Conservation (phyloP, 37 sponge, comb jelly and placozoan genomes). For the Aplysina aerophoba region DNA sequence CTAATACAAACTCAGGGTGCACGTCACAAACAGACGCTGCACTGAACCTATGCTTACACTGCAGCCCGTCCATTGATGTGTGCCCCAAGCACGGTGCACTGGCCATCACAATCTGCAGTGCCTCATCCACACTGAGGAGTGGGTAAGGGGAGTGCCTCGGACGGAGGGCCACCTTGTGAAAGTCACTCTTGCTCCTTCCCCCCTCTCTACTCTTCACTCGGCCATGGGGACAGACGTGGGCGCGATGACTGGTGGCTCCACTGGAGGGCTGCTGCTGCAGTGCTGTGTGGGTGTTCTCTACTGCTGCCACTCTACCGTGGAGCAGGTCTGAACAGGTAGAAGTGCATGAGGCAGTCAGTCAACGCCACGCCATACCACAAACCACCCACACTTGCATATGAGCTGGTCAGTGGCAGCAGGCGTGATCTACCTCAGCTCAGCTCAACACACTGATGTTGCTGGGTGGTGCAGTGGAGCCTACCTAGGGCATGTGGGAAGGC, state of each 20-base stretch:
- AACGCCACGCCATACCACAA: no score
- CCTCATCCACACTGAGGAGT: constrained; percentile 43
- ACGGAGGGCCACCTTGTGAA: constrained; percentile 7
- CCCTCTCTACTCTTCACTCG: background rate
- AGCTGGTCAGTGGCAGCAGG: no score
- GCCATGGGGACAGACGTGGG: constrained; percentile 54
- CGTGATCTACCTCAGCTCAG: no score
- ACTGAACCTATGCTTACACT: no score
- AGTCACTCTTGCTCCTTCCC: constrained; percentile 45
- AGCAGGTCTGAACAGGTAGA: constrained; percentile 16
- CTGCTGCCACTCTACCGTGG: background rate
- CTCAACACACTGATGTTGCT: background rate
- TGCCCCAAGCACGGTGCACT: no score
- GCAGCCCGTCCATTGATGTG: no score
- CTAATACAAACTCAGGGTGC: no score
- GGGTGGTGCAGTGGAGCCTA: constrained; percentile 21
- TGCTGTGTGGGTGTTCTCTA: constrained; percentile 10
- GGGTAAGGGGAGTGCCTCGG: background rate
- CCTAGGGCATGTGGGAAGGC: constrained; percentile 89
- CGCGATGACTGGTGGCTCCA: background rate
- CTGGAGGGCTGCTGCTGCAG: background rate
- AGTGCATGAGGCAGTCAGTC: background rate
- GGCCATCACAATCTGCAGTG: constrained; percentile 51
- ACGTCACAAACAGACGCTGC: no score
- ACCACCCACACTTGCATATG: no score